Conservation (phyloP, 2,888 invertebrate genomes). For the Ptilodon capucinus region DNA sequence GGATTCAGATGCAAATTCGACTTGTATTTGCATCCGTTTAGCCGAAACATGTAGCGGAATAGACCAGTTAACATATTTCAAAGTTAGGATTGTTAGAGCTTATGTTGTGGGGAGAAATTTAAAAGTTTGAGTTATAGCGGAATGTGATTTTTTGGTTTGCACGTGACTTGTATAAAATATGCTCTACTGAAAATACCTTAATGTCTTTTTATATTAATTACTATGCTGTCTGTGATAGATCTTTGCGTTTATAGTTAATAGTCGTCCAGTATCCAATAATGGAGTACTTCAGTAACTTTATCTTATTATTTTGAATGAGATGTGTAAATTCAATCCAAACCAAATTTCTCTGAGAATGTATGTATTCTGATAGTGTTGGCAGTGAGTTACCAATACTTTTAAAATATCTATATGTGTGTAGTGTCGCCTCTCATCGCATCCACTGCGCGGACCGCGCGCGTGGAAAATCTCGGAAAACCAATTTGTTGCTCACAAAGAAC, state of each 20-base stretch:
- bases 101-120: neutral
- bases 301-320: too few relatives aligned
- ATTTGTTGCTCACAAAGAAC: conserved; percentile 55
- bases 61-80: neutral
- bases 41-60: neutral
- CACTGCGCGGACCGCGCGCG: conserved; percentile 28
- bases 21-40: conserved; percentile 31
- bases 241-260: too few relatives aligned
- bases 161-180: too few relatives aligned
- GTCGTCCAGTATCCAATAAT: too few relatives aligned
- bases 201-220: too few relatives aligned
- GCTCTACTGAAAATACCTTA: too few relatives aligned
- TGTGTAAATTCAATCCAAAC: too few relatives aligned
- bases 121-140: neutral
- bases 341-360: neutral
- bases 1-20: conserved; percentile 41
- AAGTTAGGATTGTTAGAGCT: neutral
- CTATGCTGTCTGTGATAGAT: too few relatives aligned
- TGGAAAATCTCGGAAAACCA: conserved; percentile 46
- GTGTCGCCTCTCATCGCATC: neutral
- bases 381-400: neutral
- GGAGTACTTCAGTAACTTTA: too few relatives aligned
- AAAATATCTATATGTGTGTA: conserved; percentile 16
- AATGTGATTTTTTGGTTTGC: too few relatives aligned
- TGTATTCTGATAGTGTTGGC: neutral